Percentiles rank a stretch among this genome's conserved stretches.
Evolutionary conservation across 2,888 invertebrate genomes (phyloP).

Genomic region (Trichopoda pennipes): DNA sequence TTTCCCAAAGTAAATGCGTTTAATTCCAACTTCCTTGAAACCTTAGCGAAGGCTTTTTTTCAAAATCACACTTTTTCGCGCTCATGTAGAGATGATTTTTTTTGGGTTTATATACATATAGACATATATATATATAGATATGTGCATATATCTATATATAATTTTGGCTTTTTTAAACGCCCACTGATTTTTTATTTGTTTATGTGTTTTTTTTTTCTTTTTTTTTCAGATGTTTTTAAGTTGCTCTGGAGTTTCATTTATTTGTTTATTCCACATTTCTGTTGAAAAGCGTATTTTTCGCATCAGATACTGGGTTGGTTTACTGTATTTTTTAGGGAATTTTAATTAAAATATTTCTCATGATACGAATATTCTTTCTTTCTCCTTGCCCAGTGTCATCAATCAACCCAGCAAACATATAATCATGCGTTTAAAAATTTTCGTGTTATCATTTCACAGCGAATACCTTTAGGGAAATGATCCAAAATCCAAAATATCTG

Average conservation of each 20-base stretch:
- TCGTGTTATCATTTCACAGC: too few relatives aligned
- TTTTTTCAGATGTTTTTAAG: slow-evolving; percentile 37
- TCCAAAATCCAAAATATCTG: too few relatives aligned
- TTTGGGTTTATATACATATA: slow-evolving; percentile 39
- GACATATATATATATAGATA: too few relatives aligned
- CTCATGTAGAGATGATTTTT: slow-evolving; percentile 27
- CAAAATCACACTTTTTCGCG: slow-evolving; percentile 54
- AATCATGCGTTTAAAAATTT: not conserved
- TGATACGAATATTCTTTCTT: slow-evolving; percentile 58
- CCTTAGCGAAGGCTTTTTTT: slow-evolving; percentile 24
- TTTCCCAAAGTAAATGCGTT: slow-evolving; percentile 29
- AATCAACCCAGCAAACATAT: not conserved
- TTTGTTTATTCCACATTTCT: slow-evolving; percentile 57
- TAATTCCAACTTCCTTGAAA: slow-evolving; percentile 40
- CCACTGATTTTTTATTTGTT: slow-evolving; percentile 64
- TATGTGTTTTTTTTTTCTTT: slow-evolving; percentile 25
- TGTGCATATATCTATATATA: not conserved
- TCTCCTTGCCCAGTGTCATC: slow-evolving; percentile 24
- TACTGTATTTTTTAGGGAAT: slow-evolving; percentile 69
- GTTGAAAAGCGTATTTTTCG: slow-evolving; percentile 61
- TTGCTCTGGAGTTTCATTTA: slow-evolving; percentile 43
- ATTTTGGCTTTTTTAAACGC: slow-evolving; percentile 59
- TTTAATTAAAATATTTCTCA: slow-evolving; percentile 74
- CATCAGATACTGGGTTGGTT: slow-evolving; percentile 62
- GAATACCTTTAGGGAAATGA: too few relatives aligned